Conservation (phyloP, 2,113 vertebrate genomes). For the Chaetodon auriga region DNA sequence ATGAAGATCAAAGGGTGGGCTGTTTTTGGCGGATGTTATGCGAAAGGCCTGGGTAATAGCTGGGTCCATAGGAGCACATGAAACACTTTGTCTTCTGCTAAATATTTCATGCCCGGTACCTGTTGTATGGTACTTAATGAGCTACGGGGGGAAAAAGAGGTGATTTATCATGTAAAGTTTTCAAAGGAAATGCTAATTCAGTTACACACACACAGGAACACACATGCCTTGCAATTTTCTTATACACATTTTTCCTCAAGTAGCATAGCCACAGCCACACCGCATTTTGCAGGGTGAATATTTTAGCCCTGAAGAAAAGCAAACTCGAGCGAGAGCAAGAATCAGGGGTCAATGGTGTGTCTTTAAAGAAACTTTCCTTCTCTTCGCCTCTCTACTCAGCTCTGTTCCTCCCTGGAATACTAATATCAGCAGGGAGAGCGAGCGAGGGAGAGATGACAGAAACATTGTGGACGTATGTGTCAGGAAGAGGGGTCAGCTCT, state of each 20-base stretch:
- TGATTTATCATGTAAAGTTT: conserved; percentile 83
- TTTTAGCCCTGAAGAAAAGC: conserved; percentile 96
- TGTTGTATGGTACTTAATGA: conserved; percentile 82
- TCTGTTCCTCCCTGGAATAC: conserved; percentile 86
- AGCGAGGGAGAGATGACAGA: conserved; percentile 88
- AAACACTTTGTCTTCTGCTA: conserved; percentile 82
- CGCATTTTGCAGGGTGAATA: conserved; percentile 93
- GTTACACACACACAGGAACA: conserved; percentile 45
- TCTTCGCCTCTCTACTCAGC: conserved; percentile 80
- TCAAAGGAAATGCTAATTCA: conserved; percentile 84
- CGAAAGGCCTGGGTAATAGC: conserved; percentile 75
- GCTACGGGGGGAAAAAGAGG: conserved; percentile 66
- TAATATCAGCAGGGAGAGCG: conserved; percentile 82
- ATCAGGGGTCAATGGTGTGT: conserved; percentile 93
- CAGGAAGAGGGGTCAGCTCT: conserved; percentile 92
- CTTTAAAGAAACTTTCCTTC: conserved; percentile 91
- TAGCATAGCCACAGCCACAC: conserved; percentile 84
- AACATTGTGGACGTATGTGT: conserved; percentile 91
- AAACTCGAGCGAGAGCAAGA: conserved; percentile 91
- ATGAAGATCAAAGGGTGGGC: conserved; percentile 79
- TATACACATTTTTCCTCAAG: conserved; percentile 62
- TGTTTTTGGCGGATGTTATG: conserved; percentile 79
- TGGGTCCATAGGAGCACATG: conserved; percentile 79
- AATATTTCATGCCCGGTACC: conserved; percentile 82
- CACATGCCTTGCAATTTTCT: conserved; percentile 61